Base-by-base conservation (phyloP, 92 coral and sea anemone genomes). In the Zoanthus gigantus region DNA sequence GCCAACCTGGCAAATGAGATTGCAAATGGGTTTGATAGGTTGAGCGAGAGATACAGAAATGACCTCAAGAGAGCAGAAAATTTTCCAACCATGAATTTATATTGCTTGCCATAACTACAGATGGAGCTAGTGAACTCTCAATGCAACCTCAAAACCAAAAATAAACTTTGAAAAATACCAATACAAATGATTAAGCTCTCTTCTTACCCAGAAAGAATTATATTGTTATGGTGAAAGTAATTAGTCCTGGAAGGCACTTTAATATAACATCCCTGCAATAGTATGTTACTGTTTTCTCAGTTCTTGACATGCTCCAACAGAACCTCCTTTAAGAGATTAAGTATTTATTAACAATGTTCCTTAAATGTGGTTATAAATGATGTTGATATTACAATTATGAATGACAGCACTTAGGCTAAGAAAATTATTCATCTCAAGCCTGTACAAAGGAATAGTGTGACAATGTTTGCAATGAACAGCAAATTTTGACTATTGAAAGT, bases 21-120 rank as follows among this genome's bases (percentile, higher is more conserved):
- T 92, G 99, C 99, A 7, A 94, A 90, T 88, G 91, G 96, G 31
- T 96, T 96, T 83, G 98, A 94, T 77, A 88, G 84, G 79, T 71
- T 95, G 77, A 88, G 92, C 69, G 82, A 93, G 47, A 88, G 95
- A 83, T 96, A 95, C 82, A 75, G 87, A 57, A 82, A 87, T 31
- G 98, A 93, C 82, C 88, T 96, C 44, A 87, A 92, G 72, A 94
- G 93, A 88, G 98, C 98, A 12, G 97, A 95, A 65, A 92, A 83
- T 46, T 96, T 93, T 77, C 74, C 84, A 79, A 79, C 84, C 14
- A 28, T 79, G 57, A 79, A 60, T 42, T 18, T 79, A 9, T 63
- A 34, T 15, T 79, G 44, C 54, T n/a, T 63, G 71, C 83, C 83
- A 11, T 78, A 78, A 78, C 12, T 32, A 13, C 2, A 37, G 42